Percentiles rank a stretch among this genome's conserved stretches.
Evolutionary conservation across 2,113 vertebrate genomes (phyloP).

Genomic region (Onychorhynchus coronatus): DNA sequence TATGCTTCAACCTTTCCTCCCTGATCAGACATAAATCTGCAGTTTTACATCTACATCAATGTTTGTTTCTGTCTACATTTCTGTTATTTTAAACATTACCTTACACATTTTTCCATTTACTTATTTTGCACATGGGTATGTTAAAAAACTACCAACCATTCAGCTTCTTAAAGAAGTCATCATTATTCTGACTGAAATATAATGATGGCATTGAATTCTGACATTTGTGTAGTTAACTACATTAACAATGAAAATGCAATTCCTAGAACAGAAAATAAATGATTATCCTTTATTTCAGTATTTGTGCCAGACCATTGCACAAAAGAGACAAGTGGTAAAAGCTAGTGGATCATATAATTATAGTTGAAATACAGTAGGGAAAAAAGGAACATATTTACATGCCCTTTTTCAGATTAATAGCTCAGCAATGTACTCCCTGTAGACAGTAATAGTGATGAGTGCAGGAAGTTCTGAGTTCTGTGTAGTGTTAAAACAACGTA

Average conservation of each 20-base stretch:
- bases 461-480: constrained; percentile 5
- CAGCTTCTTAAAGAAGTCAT: not conserved
- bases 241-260: constrained; percentile 18
- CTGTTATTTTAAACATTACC: not conserved
- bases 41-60: not conserved
- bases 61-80: not conserved
- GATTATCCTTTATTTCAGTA: constrained; percentile 30
- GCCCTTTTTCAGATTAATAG: constrained; percentile 49
- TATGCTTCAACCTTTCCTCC: not conserved
- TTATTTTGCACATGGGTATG: not conserved
- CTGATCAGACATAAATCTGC: not conserved
- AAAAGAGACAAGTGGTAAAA: constrained; percentile 65
- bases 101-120: not conserved
- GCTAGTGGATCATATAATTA: constrained; percentile 64
- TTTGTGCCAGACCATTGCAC: constrained; percentile 51
- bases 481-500: not conserved
- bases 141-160: not conserved
- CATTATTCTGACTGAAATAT: constrained; percentile 24
- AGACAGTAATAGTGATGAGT: constrained; percentile 13
- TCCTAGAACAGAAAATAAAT: constrained; percentile 45
- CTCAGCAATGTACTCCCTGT: constrained; percentile 3
- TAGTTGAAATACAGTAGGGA: constrained; percentile 33
- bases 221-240: constrained; percentile 27
- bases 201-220: constrained; percentile 27
- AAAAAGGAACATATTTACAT: constrained; percentile 48